Percentiles rank a stretch among this genome's conserved stretches.
These are phyloP conservation scores for Zaprionus gabonicus DNA, from an alignment of 1,140 invertebrate species.

Conservation along the genomic window DNA sequence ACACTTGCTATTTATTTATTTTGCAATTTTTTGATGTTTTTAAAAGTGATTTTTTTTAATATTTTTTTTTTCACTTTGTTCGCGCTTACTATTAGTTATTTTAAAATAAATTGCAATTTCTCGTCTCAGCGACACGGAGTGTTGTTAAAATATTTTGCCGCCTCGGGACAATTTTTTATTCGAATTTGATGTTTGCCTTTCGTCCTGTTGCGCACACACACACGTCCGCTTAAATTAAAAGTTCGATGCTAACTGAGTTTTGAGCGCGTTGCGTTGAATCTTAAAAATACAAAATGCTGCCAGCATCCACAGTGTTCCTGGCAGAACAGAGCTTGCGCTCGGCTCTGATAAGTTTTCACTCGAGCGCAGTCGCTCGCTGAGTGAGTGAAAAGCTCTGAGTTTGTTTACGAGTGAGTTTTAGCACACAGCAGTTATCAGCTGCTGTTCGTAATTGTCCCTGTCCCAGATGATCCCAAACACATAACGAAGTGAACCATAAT, in stretches of 20 bases:
- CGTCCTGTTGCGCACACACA: slow-evolving; percentile 48
- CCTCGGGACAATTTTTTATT: slow-evolving; percentile 22
- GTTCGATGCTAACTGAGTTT: slow-evolving; percentile 66
- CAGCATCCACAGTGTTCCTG: slow-evolving; percentile 32
- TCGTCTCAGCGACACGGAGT: neutral
- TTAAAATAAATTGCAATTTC: neutral
- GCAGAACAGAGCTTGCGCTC: slow-evolving; percentile 53
- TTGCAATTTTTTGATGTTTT: neutral
- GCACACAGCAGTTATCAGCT: slow-evolving; percentile 13
- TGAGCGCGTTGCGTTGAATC: slow-evolving; percentile 36
- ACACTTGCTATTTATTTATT: neutral
- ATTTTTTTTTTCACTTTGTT: slow-evolving; percentile 10
- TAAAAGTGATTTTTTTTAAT: neutral
- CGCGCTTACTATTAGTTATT: slow-evolving; percentile 23
- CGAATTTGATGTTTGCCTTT: slow-evolving; percentile 27
- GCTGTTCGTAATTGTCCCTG: slow-evolving; percentile 11
- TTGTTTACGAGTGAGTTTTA: slow-evolving; percentile 11
- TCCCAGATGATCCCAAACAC: slow-evolving; percentile 2
- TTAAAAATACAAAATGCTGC: slow-evolving; percentile 44
- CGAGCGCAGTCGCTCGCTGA: neutral
- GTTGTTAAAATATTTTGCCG: slow-evolving; percentile 31
- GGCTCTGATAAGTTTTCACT: slow-evolving; percentile 54
- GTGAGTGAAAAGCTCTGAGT: slow-evolving; percentile 16
- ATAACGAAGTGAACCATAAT: slow-evolving; percentile 6
- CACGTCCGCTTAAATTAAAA: slow-evolving; percentile 72